Base-by-base conservation (phyloP, 2,888 invertebrate genomes). In the Microctonus aethiopoides region DNA sequence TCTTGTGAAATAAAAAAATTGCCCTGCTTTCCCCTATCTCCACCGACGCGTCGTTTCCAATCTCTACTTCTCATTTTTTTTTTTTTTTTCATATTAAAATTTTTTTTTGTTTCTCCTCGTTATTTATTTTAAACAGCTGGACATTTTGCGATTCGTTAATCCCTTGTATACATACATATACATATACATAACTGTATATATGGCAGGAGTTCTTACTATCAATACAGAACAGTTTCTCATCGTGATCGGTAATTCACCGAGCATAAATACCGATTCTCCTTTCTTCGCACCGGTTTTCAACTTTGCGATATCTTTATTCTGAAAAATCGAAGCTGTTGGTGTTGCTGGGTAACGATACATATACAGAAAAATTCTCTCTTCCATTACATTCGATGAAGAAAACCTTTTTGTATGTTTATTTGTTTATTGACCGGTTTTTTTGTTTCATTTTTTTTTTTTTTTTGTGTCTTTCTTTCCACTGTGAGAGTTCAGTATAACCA, bases 101-200 rank as follows among this genome's bases (percentile, higher is more conserved):
- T 41, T 16, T 16, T 16, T 46, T 46, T 46, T 13, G 22, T 62
- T 51, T 63, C 66, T 51, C 63, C 66, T 66, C 29, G 64, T 71
- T 71, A 61, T 72, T 74, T 76, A 72, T 68, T 76, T 79, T 79
- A 80, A 80, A 80, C 79, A 79, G 79, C 78, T 22, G 24, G 74
- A 74, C 75, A 80, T 78, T 80, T 80, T 80, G 74, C 79, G 79
- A 80, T 80, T 80, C 80, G 80, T 80, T 79, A 76, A 74, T 79
- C 77, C 69, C 72, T 74, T 76, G 29, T 26, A 34, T n/a, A n/a
- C n/a, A n/a, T n/a, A n/a, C n/a, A n/a, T n/a, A n/a, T n/a, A n/a
- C n/a, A n/a, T 29, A 29, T 29, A 29, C 5, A 29, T 29, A 7
- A n/a, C 22, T 36, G 46, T 46, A 16, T 46, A n/a, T 61, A 74